phyloP scores from a whole-genome alignment of 2,888 invertebrate genomes.

The Itoplectis maculator region DNA sequence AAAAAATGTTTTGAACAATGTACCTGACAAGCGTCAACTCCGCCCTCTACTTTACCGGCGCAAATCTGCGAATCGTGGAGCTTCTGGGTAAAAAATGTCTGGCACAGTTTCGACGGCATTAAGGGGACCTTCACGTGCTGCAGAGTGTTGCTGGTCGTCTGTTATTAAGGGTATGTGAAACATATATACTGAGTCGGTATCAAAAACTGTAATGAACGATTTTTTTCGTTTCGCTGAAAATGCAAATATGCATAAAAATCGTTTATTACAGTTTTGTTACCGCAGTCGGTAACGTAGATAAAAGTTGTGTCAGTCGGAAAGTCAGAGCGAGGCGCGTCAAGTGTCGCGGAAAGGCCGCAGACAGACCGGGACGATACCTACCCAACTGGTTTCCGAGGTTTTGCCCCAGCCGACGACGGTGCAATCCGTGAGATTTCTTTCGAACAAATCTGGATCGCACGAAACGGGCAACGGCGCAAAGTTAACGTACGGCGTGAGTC shows the following conservation, averaged over 20 bases:
- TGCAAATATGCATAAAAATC: too few species aligned
- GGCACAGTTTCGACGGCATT: constrained; percentile 65
- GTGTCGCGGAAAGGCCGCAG: too few species aligned
- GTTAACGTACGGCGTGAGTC: constrained; percentile 52
- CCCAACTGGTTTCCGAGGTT: constrained; percentile 32
- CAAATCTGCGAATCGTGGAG: constrained; percentile 72
- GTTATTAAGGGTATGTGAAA: too few species aligned
- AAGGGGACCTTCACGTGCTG: constrained; percentile 71
- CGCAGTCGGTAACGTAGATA: not conserved
- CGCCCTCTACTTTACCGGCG: constrained; percentile 75
- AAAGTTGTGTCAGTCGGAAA: too few species aligned
- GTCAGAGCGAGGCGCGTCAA: too few species aligned
- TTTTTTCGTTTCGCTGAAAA: too few species aligned
- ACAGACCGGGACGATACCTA: not conserved
- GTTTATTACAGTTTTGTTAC: too few species aligned
- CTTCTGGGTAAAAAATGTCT: constrained; percentile 5
- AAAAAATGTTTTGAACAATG: constrained; percentile 19
- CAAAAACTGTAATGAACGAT: too few species aligned
- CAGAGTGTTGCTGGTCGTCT: constrained; percentile 13
- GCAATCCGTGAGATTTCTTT: constrained; percentile 29
- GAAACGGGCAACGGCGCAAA: constrained; percentile 33
- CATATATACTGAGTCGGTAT: too few species aligned
- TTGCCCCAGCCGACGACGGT: constrained; percentile 63
- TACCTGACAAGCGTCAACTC: constrained; percentile 79
- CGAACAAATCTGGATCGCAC: constrained; percentile 13